A percentile compares a stretch with the other conserved stretches of the same genome.
Evolutionary conservation across 2,113 vertebrate species (phyloP).

Genomic region (Psittacus erithacus): DNA sequence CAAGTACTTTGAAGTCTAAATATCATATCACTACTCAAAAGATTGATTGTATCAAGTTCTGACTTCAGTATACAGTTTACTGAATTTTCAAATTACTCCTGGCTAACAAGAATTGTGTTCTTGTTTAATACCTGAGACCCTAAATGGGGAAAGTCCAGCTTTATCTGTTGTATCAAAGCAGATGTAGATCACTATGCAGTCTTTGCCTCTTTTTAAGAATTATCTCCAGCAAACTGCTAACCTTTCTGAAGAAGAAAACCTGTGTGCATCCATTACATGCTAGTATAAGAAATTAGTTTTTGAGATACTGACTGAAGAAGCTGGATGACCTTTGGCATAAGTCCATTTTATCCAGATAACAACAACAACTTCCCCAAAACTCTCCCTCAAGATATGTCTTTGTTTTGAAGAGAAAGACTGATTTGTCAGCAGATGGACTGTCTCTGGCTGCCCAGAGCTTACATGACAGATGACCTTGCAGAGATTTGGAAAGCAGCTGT

Average conservation of each 20-base stretch:
- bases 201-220: neutral
- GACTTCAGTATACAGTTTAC: neutral
- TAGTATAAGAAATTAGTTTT: neutral
- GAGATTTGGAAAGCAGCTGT: conserved; percentile 46
- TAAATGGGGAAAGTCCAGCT: neutral
- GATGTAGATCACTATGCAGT: neutral
- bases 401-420: neutral
- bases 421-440: conserved; percentile 27
- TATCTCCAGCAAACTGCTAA: neutral
- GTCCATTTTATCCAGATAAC: neutral
- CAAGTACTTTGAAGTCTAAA: neutral
- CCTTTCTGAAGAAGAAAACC: neutral
- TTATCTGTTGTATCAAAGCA: neutral
- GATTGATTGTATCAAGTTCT: neutral
- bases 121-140: neutral
- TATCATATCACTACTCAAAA: neutral
- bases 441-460: neutral
- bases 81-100: neutral
- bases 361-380: neutral
- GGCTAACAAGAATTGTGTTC: neutral
- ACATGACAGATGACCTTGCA: neutral
- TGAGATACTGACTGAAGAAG: neutral
- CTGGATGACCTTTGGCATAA: neutral
- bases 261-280: neutral
- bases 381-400: neutral